Percentiles rank a stretch among this genome's conserved stretches.
Conservation (phyloP, 2,113 vertebrate genomes). For the Hippoglossus stenolepis region DNA sequence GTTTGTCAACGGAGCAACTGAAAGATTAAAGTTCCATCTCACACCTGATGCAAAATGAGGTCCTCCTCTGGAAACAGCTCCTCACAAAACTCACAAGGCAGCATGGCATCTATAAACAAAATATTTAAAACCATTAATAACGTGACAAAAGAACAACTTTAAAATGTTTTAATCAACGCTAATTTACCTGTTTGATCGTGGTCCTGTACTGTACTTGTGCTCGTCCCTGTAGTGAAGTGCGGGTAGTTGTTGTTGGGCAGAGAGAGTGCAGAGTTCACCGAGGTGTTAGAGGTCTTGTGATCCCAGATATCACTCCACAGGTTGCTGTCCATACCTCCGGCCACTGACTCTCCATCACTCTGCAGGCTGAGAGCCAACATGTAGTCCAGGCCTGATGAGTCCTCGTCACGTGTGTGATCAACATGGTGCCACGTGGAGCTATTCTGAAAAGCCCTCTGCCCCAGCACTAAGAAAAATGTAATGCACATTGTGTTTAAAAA, state of each 20-base stretch:
- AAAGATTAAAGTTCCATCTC: conserved; percentile 18
- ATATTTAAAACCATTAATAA: neutral
- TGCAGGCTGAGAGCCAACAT: conserved; percentile 92
- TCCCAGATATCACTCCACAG: conserved; percentile 82
- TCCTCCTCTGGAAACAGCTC: conserved; percentile 94
- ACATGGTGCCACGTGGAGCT: conserved; percentile 69
- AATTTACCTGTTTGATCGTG: conserved; percentile 66
- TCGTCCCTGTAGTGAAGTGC: conserved; percentile 43
- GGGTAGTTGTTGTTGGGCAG: conserved; percentile 72
- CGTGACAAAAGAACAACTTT: neutral
- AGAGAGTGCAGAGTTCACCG: conserved; percentile 48
- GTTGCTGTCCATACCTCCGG: conserved; percentile 64
- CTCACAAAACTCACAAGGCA: conserved; percentile 98
- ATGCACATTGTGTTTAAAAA: no score
- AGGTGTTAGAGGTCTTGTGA: conserved; percentile 54
- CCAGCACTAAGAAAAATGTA: conserved; percentile 63
- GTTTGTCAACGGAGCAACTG: no score
- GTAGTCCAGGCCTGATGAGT: conserved; percentile 87
- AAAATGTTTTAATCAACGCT: neutral
- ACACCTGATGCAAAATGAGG: conserved; percentile 96
- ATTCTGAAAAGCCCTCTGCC: conserved; percentile 65
- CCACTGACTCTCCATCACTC: conserved; percentile 78
- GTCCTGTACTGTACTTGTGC: conserved; percentile 46
- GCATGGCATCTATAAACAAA: conserved; percentile 79
- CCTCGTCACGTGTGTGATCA: conserved; percentile 71